phyloP scores from a whole-genome alignment of 2,113 vertebrate species.

The Sturnira hondurensis region DNA sequence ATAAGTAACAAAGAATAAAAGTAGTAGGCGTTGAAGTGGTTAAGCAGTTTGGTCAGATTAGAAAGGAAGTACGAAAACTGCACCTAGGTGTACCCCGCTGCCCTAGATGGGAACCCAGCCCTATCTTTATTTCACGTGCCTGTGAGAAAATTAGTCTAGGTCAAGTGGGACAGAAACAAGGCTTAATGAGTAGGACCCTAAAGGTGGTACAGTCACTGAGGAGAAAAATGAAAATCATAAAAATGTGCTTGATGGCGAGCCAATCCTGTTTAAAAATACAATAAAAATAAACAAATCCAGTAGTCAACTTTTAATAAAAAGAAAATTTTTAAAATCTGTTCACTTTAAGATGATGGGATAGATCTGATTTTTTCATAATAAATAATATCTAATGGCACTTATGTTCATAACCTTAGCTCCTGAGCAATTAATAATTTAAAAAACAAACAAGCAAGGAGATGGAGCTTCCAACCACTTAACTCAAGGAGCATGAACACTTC shows the following conservation, averaged over 20 bases:
- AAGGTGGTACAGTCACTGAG: not conserved
- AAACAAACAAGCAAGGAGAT: not conserved
- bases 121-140: not conserved
- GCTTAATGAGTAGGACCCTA: not conserved
- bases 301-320: not conserved
- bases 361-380: not conserved
- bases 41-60: not conserved
- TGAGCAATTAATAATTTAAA: not conserved
- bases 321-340: not conserved
- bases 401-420: not conserved
- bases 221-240: conserved; percentile 26
- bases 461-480: not conserved
- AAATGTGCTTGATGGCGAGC: not conserved
- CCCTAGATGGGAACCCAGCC: not conserved
- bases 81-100: not conserved
- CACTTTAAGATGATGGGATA: conserved; percentile 16
- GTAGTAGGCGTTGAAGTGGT: not conserved
- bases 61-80: not conserved
- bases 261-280: not conserved
- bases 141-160: not conserved
- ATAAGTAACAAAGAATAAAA: conserved; percentile 15
- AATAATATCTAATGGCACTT: not conserved
- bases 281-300: not conserved
- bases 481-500: not conserved
- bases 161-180: not conserved